These are phyloP conservation scores for Meloe dianella DNA, from an alignment of 2,888 invertebrate genomes.

Conservation along the genomic window DNA sequence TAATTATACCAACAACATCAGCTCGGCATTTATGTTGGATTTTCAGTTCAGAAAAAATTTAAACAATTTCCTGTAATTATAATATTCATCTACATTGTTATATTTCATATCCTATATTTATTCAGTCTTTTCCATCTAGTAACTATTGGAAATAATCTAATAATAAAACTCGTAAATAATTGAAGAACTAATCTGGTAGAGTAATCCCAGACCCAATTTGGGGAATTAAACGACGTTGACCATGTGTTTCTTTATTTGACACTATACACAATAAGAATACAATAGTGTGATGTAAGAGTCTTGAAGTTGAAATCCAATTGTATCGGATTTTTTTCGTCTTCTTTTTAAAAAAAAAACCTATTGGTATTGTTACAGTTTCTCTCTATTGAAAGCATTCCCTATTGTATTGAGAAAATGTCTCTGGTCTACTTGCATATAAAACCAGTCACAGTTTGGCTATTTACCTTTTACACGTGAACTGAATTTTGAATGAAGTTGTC, in stretches of 20 bases:
- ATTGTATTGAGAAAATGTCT: constrained; percentile 13
- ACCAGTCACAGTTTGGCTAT: constrained; percentile 49
- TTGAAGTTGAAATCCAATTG: constrained; percentile 13
- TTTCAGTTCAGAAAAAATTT: not conserved
- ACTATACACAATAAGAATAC: not conserved
- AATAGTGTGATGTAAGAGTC: constrained; percentile 14
- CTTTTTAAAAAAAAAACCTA: constrained; percentile 18
- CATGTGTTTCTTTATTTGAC: constrained; percentile 27
- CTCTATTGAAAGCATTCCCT: constrained; percentile 16
- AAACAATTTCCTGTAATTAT: not conserved
- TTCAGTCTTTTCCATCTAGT: not conserved
- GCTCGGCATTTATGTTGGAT: not conserved
- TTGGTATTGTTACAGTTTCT: constrained; percentile 12
- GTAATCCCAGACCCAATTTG: constrained; percentile 33
- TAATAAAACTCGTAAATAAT: constrained; percentile 29
- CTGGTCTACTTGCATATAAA: constrained; percentile 36
- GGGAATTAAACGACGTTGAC: constrained; percentile 31
- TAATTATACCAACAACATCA: not conserved
- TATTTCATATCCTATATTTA: not conserved
- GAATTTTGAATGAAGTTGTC: constrained; percentile 37
- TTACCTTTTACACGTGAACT: constrained; percentile 45
- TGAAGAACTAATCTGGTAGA: constrained; percentile 30
- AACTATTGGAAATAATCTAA: constrained; percentile 17
- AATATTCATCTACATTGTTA: not conserved
- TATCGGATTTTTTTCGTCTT: constrained; percentile 14